Base-by-base conservation (phyloP, 2,888 invertebrate genomes). In the Troilus luridus region DNA sequence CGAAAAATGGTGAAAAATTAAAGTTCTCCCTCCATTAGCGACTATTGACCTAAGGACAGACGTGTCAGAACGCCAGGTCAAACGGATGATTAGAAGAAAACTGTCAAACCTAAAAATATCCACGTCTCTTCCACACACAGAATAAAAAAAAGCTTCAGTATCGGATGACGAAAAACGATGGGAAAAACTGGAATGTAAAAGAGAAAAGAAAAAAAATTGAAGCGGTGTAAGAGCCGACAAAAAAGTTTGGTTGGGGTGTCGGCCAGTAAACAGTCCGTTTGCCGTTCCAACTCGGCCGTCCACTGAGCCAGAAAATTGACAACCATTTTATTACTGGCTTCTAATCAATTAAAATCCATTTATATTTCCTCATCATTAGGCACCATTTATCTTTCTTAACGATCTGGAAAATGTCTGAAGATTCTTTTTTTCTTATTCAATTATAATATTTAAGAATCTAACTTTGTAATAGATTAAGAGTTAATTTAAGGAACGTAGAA, bases 31-130 rank as follows among this genome's bases (percentile, higher is more conserved):
- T 41, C 72, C 27, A 41, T 77, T 77, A 24, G 7, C 9, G 11
- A 41, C 19, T 21, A 77, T 77, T 77, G 72, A 77, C 72, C 72
- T 77, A 0, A 77, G 9, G 72, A 19, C 6, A 77, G 17, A 27
- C 27, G 72, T 77, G 72, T 77, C 14, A 77, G 72, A 77, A 77
- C 72, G 72, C 72, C 41, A 77, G 72, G 72, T 77, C 41, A 77
- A 77, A 77, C 11, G 72, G 27, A 27, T 77, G 72, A 77, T 77
- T 77, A 77, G 41, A 21, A 12, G 41, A 17, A 41, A 67, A 67
- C 24, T 3, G 27, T 41, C 72, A 41, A 77, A 27, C 27, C 72
- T 41, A 11, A 24, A 77, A 41, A 3, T 77, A 77, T 77, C 0
- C 72, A 77, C 12, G 41, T 77, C 17, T 77, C 27, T 77, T 77